Conservation (phyloP, 2,113 vertebrate species). For the Anhinga anhinga region DNA sequence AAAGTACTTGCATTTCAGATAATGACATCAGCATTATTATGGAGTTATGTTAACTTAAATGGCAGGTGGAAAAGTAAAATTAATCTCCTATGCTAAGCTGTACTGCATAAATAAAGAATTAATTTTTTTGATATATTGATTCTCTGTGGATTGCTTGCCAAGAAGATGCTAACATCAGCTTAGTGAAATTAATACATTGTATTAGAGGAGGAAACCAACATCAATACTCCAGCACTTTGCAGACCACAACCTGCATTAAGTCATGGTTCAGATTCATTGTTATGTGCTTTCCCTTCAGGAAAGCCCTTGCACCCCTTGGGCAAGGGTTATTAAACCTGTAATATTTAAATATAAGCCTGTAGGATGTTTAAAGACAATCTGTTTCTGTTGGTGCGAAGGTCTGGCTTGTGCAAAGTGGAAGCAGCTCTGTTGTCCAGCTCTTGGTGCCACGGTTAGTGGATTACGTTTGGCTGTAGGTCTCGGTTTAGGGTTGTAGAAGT, state of each 20-base stretch:
- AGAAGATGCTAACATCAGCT: slow-evolving; percentile 20
- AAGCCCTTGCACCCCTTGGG: background rate
- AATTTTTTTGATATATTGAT: background rate
- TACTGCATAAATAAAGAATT: background rate
- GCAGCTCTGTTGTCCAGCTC: background rate
- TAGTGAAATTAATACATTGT: background rate
- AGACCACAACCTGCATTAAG: background rate
- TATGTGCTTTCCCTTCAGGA: background rate
- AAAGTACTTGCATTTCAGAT: background rate
- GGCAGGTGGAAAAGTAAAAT: slow-evolving; percentile 24
- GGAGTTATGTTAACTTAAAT: background rate
- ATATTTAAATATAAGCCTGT: background rate
- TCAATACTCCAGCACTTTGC: background rate
- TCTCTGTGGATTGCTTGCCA: background rate
- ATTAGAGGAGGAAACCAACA: background rate
- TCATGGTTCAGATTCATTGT: background rate
- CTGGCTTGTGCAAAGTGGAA: background rate
- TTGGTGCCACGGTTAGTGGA: fast-evolving
- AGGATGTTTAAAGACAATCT: background rate
- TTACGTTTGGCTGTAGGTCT: fast-evolving
- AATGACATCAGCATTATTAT: slow-evolving; percentile 13
- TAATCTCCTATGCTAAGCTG: background rate
- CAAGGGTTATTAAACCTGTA: background rate
- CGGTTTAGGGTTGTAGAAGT: background rate
- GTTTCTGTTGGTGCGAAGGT: background rate